Evolutionary conservation across 2,888 invertebrate species (phyloP), one percentile per base, ranked within the genome.

Genomic region (Drosophila subsilvestris): DNA sequence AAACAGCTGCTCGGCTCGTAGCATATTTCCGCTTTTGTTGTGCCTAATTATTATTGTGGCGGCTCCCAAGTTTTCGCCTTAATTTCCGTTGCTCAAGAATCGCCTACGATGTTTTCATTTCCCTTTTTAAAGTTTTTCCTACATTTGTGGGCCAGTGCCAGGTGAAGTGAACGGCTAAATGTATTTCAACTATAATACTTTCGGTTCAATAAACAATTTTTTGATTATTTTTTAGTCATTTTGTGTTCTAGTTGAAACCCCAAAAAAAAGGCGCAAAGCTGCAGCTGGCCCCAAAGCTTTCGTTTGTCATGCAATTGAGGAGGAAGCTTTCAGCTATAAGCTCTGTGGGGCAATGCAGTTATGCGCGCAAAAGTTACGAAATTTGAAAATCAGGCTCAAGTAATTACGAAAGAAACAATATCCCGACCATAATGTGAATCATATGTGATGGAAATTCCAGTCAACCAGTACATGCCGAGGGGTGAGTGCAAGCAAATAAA

Each of bases 1-100:
- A 45, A 78, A 80, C 80, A 80, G 85, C 85, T 80, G 80, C 72
- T 84, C 61, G 53, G 56, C 63, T 53, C 74, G 57, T 67, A 62
- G 63, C 77, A 56, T 61, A 61, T 66, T 80, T 78, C 70, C 78
- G 67, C 53, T 51, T 69, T 63, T 60, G 51, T 37, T 69, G 66
- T 84, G 49, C 68, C 55, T 69, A 66, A 66, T 65, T 67, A 67
- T 66, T 77, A 49, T 53, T 80, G 54, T 66, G 45, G 43, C 51
- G 58, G 43, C 53, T 47, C 17, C 44, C 54, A 50, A 51, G 42
- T 51, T 44, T 44, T 51, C 51, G 22, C 50, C 42, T 12, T 5
- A 6, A 37, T 14, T 37, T n/a, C 37, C n/a, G 2, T n/a, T 37
- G 7, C 5, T 6, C 5, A 22, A 22, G 22, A 22, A 22, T 0